Percentiles rank a stretch among this genome's conserved stretches.
Evolutionary conservation across 2,888 invertebrate genomes (phyloP).

Genomic region (Cephus runcator): DNA sequence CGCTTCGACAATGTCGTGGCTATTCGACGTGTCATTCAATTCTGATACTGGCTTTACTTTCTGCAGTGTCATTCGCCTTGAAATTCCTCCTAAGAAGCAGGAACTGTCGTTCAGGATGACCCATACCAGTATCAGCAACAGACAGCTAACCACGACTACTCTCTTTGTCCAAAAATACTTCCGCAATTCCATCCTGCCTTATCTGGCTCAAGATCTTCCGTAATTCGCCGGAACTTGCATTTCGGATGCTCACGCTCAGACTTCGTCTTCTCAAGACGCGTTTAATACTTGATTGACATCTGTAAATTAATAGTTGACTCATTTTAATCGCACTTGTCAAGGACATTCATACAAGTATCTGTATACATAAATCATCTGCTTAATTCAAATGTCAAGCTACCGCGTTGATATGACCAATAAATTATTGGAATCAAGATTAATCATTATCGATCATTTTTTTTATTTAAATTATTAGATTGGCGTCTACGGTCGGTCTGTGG

Average conservation of each 20-base stretch:
- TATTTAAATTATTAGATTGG: background rate
- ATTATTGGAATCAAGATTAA: background rate
- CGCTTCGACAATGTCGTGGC: constrained; percentile 21
- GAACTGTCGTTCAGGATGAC: constrained; percentile 48
- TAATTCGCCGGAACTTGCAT: constrained; percentile 21
- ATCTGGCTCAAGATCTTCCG: constrained; percentile 8
- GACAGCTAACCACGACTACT: constrained; percentile 32
- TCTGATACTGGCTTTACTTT: constrained; percentile 32
- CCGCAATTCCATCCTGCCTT: constrained; percentile 31
- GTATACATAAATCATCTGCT: background rate
- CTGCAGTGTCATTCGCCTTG: constrained; percentile 38
- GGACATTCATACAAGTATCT: too few relatives aligned
- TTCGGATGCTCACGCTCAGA: background rate
- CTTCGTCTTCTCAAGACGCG: background rate
- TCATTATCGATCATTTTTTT: background rate
- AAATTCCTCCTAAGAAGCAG: constrained; percentile 46
- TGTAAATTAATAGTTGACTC: background rate
- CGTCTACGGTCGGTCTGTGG: background rate
- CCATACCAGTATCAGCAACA: constrained; percentile 47
- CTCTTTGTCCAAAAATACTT: constrained; percentile 34
- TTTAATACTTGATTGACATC: background rate
- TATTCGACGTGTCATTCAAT: constrained; percentile 12
- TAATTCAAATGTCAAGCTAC: background rate
- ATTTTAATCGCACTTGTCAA: background rate
- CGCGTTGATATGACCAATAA: background rate